Conservation (phyloP, 2,797 vertebrate genomes). For the Takifugu ocellatus region DNA sequence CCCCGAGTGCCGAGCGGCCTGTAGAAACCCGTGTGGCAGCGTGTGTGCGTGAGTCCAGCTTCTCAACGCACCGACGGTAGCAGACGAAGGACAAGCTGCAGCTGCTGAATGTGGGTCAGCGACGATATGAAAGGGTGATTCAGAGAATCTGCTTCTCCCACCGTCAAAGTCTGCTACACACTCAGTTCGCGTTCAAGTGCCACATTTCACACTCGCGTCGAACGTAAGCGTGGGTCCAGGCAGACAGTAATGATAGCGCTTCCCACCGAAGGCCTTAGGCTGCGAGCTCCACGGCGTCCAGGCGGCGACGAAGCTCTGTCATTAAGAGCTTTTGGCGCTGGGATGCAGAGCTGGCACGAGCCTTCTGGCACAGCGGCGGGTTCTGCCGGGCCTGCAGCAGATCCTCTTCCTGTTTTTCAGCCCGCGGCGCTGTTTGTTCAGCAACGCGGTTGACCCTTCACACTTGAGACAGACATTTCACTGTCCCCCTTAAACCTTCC, state of each 20-base stretch:
- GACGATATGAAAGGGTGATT: conserved; percentile 49
- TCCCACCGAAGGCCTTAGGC: conserved; percentile 2
- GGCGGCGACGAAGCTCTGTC: conserved; percentile 30
- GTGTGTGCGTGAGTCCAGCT: conserved; percentile 5
- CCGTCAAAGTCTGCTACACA: background rate
- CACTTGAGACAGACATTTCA: conserved; percentile 11
- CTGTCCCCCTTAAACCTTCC: background rate
- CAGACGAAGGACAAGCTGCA: conserved; percentile 34
- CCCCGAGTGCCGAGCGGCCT: too few relatives aligned
- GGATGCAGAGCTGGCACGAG: conserved; percentile 35
- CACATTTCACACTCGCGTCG: too few relatives aligned
- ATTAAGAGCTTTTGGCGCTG: conserved; percentile 16
- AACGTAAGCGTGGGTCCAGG: too few relatives aligned
- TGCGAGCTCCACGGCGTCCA: conserved; percentile 9
- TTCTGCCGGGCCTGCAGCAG: conserved; percentile 29
- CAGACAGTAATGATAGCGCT: too few relatives aligned
- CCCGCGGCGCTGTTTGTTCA: conserved; percentile 40
- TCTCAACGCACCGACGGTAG: conserved; percentile 22
- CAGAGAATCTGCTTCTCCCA: conserved; percentile 37
- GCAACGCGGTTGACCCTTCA: conserved; percentile 26
- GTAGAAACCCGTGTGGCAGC: background rate
- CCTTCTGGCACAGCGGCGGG: conserved; percentile 30
- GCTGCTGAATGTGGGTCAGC: conserved; percentile 62
- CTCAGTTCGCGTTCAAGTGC: too few relatives aligned
- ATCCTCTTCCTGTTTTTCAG: conserved; percentile 40